Conservation (phyloP, 2,113 vertebrate species). For the Calyptomena viridis region DNA sequence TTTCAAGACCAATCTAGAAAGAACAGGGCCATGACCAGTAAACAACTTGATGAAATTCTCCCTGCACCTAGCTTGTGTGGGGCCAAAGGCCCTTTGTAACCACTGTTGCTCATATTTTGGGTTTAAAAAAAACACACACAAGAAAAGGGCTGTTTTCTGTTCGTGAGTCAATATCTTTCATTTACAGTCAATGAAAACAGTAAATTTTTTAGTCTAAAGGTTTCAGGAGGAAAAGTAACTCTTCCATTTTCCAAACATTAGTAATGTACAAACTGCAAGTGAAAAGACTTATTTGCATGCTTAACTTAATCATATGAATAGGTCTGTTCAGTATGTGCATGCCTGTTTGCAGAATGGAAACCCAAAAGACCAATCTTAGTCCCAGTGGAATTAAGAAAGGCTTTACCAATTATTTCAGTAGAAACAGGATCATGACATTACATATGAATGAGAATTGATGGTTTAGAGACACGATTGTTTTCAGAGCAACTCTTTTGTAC, state of each 20-base stretch:
- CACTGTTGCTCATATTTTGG: background rate
- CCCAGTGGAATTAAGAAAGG: background rate
- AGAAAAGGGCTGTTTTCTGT: background rate
- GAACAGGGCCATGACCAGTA: background rate
- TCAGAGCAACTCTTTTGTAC: conserved; percentile 49
- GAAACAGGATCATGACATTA: conserved; percentile 53
- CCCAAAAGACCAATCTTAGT: conserved; percentile 34
- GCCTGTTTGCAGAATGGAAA: background rate
- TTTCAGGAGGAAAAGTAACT: background rate
- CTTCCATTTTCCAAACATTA: background rate
- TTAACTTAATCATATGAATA: conserved; percentile 50
- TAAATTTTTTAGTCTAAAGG: background rate
- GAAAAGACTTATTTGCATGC: conserved; percentile 48
- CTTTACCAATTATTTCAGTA: conserved; percentile 40
- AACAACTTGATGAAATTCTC: background rate
- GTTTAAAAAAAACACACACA: background rate
- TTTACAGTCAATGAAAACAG: background rate
- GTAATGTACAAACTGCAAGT: background rate
- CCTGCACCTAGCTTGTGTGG: background rate
- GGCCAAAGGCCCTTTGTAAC: background rate
- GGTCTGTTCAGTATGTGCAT: conserved; percentile 28
- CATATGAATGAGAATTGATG: conserved; percentile 62
- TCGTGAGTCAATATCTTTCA: background rate
- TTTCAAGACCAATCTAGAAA: background rate
- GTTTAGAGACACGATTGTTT: conserved; percentile 35